These are phyloP conservation scores for Escarpia spicata DNA, from an alignment of 2,888 invertebrate genomes.

Conservation along the genomic window DNA sequence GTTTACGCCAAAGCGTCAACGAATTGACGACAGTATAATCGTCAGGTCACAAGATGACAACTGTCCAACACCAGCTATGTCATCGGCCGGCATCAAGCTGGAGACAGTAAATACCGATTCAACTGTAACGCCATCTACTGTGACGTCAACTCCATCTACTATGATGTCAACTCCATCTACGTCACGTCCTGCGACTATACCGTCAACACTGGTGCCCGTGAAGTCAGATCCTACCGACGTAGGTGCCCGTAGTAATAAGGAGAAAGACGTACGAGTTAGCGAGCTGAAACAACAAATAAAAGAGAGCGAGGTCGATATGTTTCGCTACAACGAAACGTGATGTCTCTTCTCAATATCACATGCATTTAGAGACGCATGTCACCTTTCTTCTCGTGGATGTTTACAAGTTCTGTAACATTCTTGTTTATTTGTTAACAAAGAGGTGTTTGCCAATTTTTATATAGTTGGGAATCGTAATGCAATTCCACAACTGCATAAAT, in stretches of 20 bases:
- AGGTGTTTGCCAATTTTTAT: too few relatives aligned
- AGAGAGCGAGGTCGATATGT: slow-evolving; percentile 17
- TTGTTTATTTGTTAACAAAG: too few relatives aligned
- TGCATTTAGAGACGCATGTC: background rate
- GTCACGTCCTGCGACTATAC: background rate
- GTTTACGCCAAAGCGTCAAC: background rate
- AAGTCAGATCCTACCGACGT: background rate
- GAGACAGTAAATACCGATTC: background rate
- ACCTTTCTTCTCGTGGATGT: background rate
- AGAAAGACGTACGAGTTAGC: background rate
- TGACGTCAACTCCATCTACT: background rate
- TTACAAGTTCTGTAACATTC: background rate
- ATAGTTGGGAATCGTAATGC: too few relatives aligned
- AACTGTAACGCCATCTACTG: background rate
- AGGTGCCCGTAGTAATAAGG: background rate
- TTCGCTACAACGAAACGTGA: slow-evolving; percentile 21
- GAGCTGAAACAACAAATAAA: slow-evolving; percentile 24
- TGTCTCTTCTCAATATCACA: slow-evolving; percentile 22
- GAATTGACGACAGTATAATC: background rate
- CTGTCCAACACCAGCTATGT: background rate
- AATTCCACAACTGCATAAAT: too few relatives aligned
- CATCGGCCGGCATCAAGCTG: background rate
- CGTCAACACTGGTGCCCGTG: background rate
- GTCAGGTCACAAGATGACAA: background rate
- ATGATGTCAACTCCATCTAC: too few relatives aligned